These are phyloP conservation scores for Charadrius vociferus DNA, from an alignment of 2,113 vertebrate genomes.

Conservation along the genomic window DNA sequence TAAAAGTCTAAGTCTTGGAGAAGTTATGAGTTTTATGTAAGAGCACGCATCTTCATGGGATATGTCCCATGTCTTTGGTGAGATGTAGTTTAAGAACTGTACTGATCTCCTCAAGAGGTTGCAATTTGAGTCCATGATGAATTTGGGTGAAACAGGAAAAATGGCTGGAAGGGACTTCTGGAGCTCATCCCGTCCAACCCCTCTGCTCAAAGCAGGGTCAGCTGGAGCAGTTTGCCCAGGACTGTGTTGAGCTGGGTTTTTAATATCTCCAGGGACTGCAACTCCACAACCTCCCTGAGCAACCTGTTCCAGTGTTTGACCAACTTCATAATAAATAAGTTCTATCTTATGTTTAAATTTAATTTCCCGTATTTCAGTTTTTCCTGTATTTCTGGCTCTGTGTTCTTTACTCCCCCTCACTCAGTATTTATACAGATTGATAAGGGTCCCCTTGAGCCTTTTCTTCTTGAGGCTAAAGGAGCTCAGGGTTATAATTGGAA, in stretches of 20 bases:
- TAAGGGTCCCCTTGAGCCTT: background rate
- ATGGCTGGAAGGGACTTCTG: background rate
- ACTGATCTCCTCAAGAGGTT: background rate
- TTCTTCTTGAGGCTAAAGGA: background rate
- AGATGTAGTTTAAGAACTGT: background rate
- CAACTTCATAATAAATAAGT: background rate
- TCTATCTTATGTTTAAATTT: background rate
- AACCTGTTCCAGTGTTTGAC: background rate
- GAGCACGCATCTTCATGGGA: background rate
- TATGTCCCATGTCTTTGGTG: background rate
- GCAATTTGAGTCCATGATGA: background rate
- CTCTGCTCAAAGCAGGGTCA: background rate
- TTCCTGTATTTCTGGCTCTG: background rate
- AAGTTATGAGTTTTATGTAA: background rate
- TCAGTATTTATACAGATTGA: background rate
- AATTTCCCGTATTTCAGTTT: background rate
- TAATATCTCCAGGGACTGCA: background rate
- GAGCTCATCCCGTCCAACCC: background rate
- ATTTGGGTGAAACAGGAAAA: background rate
- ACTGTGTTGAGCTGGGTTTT: background rate
- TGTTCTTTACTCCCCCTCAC: background rate
- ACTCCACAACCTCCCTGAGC: background rate
- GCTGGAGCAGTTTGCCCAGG: background rate
- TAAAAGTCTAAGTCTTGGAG: background rate
- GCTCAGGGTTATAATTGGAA: background rate